Evolutionary conservation across 92 coral and sea anemone genomes (phyloP), one percentile per base, ranked within the genome.

Genomic region (Bergia puertoricense): DNA sequence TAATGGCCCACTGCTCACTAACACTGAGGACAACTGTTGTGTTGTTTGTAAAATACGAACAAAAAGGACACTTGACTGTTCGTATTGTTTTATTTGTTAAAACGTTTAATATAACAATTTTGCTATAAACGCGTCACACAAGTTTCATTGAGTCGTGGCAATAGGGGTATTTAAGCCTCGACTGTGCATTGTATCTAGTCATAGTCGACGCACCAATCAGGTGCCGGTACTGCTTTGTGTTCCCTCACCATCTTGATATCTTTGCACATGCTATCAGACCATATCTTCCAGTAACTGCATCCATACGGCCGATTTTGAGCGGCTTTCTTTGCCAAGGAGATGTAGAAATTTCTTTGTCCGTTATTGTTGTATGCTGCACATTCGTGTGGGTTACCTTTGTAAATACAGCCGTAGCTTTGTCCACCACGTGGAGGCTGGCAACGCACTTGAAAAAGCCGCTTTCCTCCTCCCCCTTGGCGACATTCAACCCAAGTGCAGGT

Each of bases 391-490:
- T 79, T 79, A 3, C 82, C 82, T 36, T 79, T 79, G 82, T 79
- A 79, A 79, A 79, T 79, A 66, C 82, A 79, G 40, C 82, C 82
- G 39, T 79, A 79, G 13, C 14, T 36, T 72, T 6, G 76, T 43
- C 76, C 76, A 0, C 76, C 76, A 3, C 5, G 76, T 4, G 43
- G 76, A 72, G 20, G 76, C 43, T 79, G 42, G 59, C 82, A 79
- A 79, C 82, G 65, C 62, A 79, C 82, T 79, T 79, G 82, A 45
- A 79, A 79, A 51, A 79, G 82, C 22, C 82, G 82, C 40, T 79
- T 79, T 30, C 82, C 82, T 2, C 82, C 82, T 79, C 82, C 82
- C 6, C 66, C 66, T 39, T 79, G 82, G 65, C 82, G 62, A 48
- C 82, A 79, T 14, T 79, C 82, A 2, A 20, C 82, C 82, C 82